Conservation (phyloP, 2,797 vertebrate genomes). For the Periparus ater region DNA sequence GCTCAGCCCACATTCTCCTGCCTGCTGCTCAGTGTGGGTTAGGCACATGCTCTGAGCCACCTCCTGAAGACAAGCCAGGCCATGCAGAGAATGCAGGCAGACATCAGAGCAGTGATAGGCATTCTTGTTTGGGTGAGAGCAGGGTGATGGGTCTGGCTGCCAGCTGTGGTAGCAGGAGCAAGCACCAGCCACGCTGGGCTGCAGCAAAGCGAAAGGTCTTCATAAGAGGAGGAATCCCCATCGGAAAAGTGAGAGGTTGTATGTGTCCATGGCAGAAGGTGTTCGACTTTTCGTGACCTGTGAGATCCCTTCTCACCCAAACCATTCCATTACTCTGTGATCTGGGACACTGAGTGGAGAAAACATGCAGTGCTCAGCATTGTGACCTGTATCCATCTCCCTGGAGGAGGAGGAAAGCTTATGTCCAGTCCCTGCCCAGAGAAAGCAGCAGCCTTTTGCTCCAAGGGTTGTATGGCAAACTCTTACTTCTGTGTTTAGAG, state of each 20-base stretch:
- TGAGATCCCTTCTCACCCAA: neutral
- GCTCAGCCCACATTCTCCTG: neutral
- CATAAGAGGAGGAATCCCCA: neutral
- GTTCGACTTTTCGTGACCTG: neutral
- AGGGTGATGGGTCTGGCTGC: neutral
- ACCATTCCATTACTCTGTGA: neutral
- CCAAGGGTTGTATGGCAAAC: neutral
- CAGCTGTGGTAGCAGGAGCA: neutral
- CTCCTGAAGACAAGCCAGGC: neutral
- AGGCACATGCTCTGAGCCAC: neutral
- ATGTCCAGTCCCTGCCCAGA: neutral
- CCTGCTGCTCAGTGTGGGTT: accelerated
- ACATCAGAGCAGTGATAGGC: neutral
- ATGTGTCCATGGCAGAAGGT: neutral
- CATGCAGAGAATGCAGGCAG: neutral
- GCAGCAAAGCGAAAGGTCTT: neutral
- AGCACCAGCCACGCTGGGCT: neutral
- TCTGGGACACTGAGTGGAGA: neutral
- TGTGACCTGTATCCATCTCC: neutral
- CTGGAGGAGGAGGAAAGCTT: neutral
- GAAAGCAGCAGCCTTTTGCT: neutral
- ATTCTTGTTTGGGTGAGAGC: neutral
- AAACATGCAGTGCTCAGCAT: neutral
- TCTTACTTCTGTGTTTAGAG: neutral
- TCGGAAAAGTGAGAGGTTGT: neutral